Evolutionary conservation across 2,888 invertebrate species (phyloP), one percentile per base, ranked within the genome.

Genomic region (Erebia palarica): DNA sequence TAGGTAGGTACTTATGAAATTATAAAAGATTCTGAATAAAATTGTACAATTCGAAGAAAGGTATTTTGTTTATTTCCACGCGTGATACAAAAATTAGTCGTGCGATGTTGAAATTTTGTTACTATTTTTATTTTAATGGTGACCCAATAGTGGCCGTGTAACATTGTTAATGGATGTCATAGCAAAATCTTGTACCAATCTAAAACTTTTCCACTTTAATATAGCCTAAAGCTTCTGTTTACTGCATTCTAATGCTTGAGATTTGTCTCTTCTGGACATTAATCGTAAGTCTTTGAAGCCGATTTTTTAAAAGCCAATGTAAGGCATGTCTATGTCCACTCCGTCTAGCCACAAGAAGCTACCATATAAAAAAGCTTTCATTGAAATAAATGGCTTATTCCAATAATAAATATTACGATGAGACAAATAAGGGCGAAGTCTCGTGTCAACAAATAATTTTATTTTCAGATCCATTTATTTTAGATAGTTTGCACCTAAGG

Each of bases 131-230:
- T 74, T 68, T 72, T 70, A 71, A 71, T 70, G 69, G 69, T 72
- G 63, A 65, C 69, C 68, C 73, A 73, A 74, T 71, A 70, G 63
- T 69, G 58, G 68, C 75, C 75, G 75, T 77, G 73, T 73, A 73
- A 73, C 75, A 75, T 74, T 71, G 73, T 69, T 75, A 77, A 78
- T 76, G 72, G 76, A 74, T 76, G 75, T 78, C 75, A 76, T 69
- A 76, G 75, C 72, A 76, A 75, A 75, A 73, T 71, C 71, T 51
- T 63, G 76, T 73, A 73, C 75, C 74, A 76, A 75, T 77, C 71
- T 70, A 72, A 73, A 75, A 65, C 27, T 63, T 68, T 73, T 73
- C 73, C 69, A 70, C 42, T 36, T 49, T n/a, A 11, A 68, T 18
- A 65, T 36, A 57, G 36, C 42, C n/a, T 7, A 44, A 21, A 57